phyloP scores from a whole-genome alignment of 1,140 invertebrate species.

The Sitobion miscanthi region DNA sequence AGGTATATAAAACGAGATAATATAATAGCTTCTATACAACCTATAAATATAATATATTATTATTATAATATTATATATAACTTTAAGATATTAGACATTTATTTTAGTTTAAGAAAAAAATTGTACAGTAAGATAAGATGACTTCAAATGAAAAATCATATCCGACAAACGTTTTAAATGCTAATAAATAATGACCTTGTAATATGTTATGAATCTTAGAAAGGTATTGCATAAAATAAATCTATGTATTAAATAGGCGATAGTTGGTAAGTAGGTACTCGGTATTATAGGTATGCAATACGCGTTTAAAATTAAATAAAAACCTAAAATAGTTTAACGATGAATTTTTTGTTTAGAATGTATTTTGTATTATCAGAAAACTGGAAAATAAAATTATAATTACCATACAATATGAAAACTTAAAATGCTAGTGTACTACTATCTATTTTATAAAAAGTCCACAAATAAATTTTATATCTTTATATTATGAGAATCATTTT shows the following conservation, averaged over 20 bases:
- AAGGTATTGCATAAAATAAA: constrained; percentile 1
- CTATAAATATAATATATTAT: background rate
- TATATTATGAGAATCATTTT: background rate
- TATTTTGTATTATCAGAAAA: background rate
- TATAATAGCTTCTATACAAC: background rate
- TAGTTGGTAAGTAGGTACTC: background rate
- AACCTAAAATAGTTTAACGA: constrained; percentile 1
- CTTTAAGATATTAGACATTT: background rate
- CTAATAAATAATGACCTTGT: constrained; percentile 8
- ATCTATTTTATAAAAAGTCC: background rate
- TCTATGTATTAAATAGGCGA: background rate
- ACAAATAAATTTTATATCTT: background rate
- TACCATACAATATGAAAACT: background rate
- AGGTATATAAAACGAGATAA: background rate
- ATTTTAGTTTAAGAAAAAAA: background rate
- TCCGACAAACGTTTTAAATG: background rate
- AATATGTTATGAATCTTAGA: background rate
- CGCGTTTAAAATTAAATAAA: background rate
- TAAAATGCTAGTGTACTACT: background rate
- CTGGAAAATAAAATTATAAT: background rate
- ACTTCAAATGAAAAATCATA: background rate
- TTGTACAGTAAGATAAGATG: background rate
- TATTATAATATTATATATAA: background rate
- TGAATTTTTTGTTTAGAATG: background rate
- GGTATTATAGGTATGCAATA: background rate